A percentile compares a stretch with the other conserved stretches of the same genome.
Evolutionary conservation across 92 coral and sea anemone species (phyloP).

Genomic region (Porites rus): DNA sequence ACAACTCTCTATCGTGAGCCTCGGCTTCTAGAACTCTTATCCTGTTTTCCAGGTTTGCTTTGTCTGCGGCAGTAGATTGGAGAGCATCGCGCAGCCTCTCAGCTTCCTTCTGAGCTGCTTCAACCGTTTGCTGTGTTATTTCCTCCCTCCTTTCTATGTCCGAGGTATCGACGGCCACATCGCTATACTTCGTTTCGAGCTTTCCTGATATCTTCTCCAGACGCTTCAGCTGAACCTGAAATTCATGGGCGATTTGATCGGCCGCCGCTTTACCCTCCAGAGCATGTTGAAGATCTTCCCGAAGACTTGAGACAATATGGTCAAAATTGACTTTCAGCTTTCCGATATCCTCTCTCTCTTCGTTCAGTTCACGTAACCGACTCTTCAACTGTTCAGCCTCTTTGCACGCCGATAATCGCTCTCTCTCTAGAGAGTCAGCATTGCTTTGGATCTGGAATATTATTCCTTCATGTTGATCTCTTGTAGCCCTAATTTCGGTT

Average conservation of each 20-base stretch:
- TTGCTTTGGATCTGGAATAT: conserved; percentile 41
- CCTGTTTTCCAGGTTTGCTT: conserved; percentile 45
- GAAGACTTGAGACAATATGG: conserved; percentile 90
- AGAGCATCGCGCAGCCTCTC: conserved; percentile 31
- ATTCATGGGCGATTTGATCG: conserved; percentile 87
- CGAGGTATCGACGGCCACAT: conserved; percentile 41
- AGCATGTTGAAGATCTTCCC: conserved; percentile 88
- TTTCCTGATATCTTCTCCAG: conserved; percentile 47
- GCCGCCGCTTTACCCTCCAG: conserved; percentile 82
- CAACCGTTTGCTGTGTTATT: conserved; percentile 8
- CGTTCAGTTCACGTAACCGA: conserved; percentile 51
- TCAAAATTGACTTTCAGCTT: conserved; percentile 79
- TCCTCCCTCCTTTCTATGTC: conserved; percentile 27
- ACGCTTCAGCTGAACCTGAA: conserved; percentile 71
- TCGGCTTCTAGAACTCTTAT: conserved; percentile 12
- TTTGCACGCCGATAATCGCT: conserved; percentile 46
- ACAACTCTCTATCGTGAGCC: conserved; percentile 21
- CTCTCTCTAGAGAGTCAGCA: conserved; percentile 37
- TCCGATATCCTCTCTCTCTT: conserved; percentile 76
- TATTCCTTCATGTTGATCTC: conserved; percentile 40
- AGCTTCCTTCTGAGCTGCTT: conserved; percentile 26
- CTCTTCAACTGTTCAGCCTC: conserved; percentile 46
- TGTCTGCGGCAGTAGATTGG: conserved; percentile 26
- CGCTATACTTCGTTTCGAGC: conserved; percentile 19
- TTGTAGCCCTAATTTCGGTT: conserved; percentile 43